phyloP scores from a whole-genome alignment of 1,140 invertebrate species.

The Cephus cinctus region DNA sequence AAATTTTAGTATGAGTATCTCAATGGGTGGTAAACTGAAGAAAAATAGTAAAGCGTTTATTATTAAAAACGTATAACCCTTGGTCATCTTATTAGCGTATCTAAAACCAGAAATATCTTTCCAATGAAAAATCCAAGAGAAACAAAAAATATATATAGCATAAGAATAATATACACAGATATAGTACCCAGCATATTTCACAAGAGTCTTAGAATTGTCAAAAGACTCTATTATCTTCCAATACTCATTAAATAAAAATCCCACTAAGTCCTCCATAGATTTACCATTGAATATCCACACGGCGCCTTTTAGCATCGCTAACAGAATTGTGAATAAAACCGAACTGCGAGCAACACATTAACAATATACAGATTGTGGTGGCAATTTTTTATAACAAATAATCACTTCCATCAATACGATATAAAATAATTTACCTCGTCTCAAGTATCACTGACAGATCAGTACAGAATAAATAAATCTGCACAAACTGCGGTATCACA shows the following conservation, averaged over 20 bases:
- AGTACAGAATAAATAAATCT: constrained; percentile 23
- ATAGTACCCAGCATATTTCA: constrained; percentile 30
- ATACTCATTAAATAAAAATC: constrained; percentile 31
- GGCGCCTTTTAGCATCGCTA: constrained; percentile 29
- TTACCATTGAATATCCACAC: constrained; percentile 27
- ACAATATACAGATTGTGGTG: background rate
- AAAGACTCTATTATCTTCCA: constrained; percentile 23
- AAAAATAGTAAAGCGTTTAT: constrained; percentile 32
- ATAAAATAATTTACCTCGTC: constrained; percentile 24
- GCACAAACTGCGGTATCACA: constrained; percentile 26
- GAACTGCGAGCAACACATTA: constrained; percentile 23
- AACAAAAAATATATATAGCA: background rate
- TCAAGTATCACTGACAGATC: constrained; percentile 28
- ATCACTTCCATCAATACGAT: background rate
- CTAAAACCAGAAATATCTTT: constrained; percentile 21
- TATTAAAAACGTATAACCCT: constrained; percentile 30
- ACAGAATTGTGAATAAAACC: constrained; percentile 29
- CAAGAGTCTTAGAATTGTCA: constrained; percentile 9
- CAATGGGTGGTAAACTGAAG: constrained; percentile 27
- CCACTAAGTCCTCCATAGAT: constrained; percentile 20
- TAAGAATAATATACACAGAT: background rate
- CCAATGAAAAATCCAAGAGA: too few species aligned
- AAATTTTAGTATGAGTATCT: constrained; percentile 9
- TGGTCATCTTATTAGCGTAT: constrained; percentile 25
- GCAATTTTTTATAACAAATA: background rate